A percentile compares a stretch with the other conserved stretches of the same genome.
phyloP scores from a whole-genome alignment of 2,888 invertebrate genomes.

The Agrenia bidenticulata region DNA sequence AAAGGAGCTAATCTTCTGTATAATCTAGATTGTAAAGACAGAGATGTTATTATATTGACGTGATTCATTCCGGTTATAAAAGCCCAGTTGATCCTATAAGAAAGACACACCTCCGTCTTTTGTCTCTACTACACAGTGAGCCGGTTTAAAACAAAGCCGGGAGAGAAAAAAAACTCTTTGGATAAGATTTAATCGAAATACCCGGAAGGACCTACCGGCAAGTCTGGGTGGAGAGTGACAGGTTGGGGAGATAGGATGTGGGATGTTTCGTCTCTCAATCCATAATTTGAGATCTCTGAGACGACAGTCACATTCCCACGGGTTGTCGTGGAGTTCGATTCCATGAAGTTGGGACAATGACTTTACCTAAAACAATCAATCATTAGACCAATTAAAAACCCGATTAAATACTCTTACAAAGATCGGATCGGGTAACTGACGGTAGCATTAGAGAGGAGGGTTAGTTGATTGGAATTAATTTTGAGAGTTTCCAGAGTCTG shows the following conservation, averaged over 20 bases:
- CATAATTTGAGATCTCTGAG: conserved; percentile 77
- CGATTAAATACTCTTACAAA: neutral
- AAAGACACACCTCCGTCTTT: no score
- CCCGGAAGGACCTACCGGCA: conserved; percentile 40
- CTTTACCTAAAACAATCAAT: conserved; percentile 47
- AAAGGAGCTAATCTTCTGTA: no score
- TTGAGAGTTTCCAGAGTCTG: conserved; percentile 75
- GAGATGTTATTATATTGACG: no score
- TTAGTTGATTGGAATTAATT: conserved; percentile 75
- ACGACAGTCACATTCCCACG: conserved; percentile 85
- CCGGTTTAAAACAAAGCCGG: no score
- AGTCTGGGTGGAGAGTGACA: conserved; percentile 61
- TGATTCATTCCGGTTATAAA: no score
- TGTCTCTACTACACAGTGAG: no score
- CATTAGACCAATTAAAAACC: neutral
- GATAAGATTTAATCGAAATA: neutral
- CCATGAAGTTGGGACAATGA: conserved; percentile 63
- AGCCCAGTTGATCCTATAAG: no score
- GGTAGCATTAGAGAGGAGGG: conserved; percentile 52
- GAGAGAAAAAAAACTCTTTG: no score
- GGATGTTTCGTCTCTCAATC: conserved; percentile 68
- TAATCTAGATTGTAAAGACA: no score
- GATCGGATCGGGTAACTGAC: conserved; percentile 37
- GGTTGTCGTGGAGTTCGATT: conserved; percentile 81
- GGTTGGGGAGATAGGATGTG: conserved; percentile 73